Base-by-base conservation (phyloP, 2,113 vertebrate species). In the Leptobrachium ailaonicum region DNA sequence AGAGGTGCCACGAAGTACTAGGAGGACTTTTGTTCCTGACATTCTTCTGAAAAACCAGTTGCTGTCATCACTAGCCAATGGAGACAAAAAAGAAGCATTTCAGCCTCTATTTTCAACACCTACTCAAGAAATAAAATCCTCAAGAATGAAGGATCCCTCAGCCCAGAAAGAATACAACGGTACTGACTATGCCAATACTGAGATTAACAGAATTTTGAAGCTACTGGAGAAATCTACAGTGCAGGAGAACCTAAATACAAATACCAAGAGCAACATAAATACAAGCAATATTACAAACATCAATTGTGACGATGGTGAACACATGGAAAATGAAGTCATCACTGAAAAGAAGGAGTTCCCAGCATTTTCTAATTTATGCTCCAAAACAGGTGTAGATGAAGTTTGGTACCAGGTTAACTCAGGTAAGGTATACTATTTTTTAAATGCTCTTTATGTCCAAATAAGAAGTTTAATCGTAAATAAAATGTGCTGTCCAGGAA, bases 321-420 rank as follows among this genome's bases (percentile, higher is more conserved):
- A 12, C 13, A 3, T 12, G 56, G 56, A 11, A 10, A 60, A 60
- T 3, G 13, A 60, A 12, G 56, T 11, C 10, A 60, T 14, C 56
- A 12, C 13, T 60, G 82, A 84, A 43, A 88, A 85, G 76, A 86
- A 75, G 68, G 89, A 89, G 75, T 85, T 89, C 12, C 81, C 85
- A 0, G 79, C 87, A 1, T 85, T 85, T 82, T 81, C 87, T 44
- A 85, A 87, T 79, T 84, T 85, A 56, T 86, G 83, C 71, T 85
- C 86, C 82, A 87, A 86, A 75, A 45, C 60, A 0, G 13, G 85
- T 20, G 10, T 47, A 0, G n/a, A 86, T 7, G 40, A 20, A 6
- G 2, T 13, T 32, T 32, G 14, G 6, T 45, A 42, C 53, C 44
- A 50, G 4, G 8, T 8, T 50, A 60, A 43, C 58, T 40, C 66